Conservation (phyloP, 2,888 invertebrate species). For the Beris morrisii region DNA sequence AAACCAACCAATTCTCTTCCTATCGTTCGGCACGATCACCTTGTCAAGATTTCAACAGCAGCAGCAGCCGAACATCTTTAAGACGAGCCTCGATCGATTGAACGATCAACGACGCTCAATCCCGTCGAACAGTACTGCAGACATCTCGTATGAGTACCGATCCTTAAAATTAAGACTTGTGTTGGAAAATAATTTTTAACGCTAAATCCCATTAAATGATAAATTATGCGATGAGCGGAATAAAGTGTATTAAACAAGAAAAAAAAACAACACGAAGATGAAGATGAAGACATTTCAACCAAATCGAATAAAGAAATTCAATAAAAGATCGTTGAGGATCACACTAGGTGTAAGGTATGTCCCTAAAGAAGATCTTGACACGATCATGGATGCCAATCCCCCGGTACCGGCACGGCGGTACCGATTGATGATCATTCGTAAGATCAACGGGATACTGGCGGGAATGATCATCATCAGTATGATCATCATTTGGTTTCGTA, state of each 20-base stretch:
- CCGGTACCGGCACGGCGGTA: slow-evolving; percentile 19
- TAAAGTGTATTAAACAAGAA: not conserved
- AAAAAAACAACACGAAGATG: no score
- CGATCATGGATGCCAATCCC: slow-evolving; percentile 11
- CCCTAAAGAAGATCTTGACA: slow-evolving; percentile 28
- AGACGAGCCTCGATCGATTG: slow-evolving; percentile 5
- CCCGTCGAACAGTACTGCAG: slow-evolving; percentile 22
- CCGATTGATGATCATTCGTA: slow-evolving; percentile 30
- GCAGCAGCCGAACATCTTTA: slow-evolving; percentile 11
- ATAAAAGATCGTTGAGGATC: slow-evolving; percentile 19
- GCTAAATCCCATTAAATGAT: slow-evolving; percentile 29
- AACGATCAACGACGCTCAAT: slow-evolving; percentile 3
- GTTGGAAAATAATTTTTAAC: slow-evolving; percentile 6
- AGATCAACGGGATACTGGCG: slow-evolving; percentile 28
- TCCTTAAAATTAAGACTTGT: no score
- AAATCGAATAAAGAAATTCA: slow-evolving; percentile 29
- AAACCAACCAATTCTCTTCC: not conserved
- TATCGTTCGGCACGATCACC: slow-evolving; percentile 26
- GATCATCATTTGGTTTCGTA: slow-evolving; percentile 32
- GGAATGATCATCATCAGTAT: slow-evolving; percentile 28
- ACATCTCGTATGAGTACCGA: not conserved
- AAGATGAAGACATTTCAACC: slow-evolving; percentile 22
- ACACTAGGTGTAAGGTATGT: slow-evolving; percentile 17
- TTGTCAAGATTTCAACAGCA: slow-evolving; percentile 15
- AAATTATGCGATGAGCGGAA: slow-evolving; percentile 30